A percentile compares a stretch with the other conserved stretches of the same genome.
Evolutionary conservation across 2,888 invertebrate genomes (phyloP).

Genomic region (Platycheirus albimanus): DNA sequence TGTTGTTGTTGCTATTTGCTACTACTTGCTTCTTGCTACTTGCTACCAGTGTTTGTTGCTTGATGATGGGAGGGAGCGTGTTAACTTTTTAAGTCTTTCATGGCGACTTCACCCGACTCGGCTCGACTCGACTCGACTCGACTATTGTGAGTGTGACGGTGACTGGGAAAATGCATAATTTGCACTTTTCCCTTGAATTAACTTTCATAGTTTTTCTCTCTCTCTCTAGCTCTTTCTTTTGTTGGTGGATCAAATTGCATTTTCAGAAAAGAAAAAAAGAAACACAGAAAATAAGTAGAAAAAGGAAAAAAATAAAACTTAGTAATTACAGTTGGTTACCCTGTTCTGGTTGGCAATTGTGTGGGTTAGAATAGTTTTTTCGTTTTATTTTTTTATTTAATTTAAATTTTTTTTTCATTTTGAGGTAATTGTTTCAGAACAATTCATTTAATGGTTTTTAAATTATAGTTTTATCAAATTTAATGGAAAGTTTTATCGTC

Average conservation of each 20-base stretch:
- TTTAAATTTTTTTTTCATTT: too few relatives aligned
- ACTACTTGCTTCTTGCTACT: not conserved
- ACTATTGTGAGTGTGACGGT: slow-evolving; percentile 2
- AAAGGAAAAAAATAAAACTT: slow-evolving; percentile 14
- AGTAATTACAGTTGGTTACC: slow-evolving; percentile 43
- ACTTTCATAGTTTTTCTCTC: slow-evolving; percentile 10
- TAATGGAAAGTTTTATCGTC: slow-evolving; percentile 23
- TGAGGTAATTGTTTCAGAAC: slow-evolving; percentile 42
- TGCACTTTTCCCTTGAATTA: slow-evolving; percentile 46
- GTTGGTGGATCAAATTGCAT: slow-evolving; percentile 40
- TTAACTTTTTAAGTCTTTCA: slow-evolving; percentile 54
- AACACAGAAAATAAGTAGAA: slow-evolving; percentile 25
- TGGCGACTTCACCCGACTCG: slow-evolving; percentile 26
- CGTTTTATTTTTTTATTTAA: not conserved
- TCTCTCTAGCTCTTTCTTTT: not conserved
- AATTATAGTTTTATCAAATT: slow-evolving; percentile 43
- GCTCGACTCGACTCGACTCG: slow-evolving; percentile 17
- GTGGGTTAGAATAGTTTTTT: slow-evolving; percentile 12
- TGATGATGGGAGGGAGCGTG: too few relatives aligned
- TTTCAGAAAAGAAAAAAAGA: too few relatives aligned
- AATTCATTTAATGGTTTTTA: slow-evolving; percentile 49
- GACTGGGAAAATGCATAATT: slow-evolving; percentile 54
- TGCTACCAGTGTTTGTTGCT: not conserved
- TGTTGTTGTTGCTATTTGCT: not conserved
- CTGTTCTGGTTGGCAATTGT: slow-evolving; percentile 27